Percentiles rank a stretch among this genome's conserved stretches.
Evolutionary conservation across 2,113 vertebrate species (phyloP).

Genomic region (Aplodontia rufa): DNA sequence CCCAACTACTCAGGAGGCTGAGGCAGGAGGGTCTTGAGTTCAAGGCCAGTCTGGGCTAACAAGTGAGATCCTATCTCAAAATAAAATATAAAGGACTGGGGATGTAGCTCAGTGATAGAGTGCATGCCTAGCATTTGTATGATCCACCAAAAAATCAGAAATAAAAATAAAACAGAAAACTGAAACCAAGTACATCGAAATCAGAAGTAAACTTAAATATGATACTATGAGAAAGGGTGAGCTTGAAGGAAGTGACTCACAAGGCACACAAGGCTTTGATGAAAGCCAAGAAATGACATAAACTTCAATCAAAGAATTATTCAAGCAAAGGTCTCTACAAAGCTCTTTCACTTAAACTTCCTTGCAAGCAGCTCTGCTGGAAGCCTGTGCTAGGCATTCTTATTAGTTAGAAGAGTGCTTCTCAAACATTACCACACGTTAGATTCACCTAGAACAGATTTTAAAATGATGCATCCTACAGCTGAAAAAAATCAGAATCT

Average conservation of each 20-base stretch:
- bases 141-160: no score
- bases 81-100: neutral
- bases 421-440: neutral
- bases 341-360: neutral
- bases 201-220: neutral
- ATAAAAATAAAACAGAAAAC: no score
- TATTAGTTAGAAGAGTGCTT: neutral
- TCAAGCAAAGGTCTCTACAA: neutral
- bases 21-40: neutral
- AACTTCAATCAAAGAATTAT: constrained; percentile 33
- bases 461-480: neutral
- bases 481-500: neutral
- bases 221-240: neutral
- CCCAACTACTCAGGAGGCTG: neutral
- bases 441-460: neutral
- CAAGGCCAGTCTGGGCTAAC: neutral
- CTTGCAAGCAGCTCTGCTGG: neutral
- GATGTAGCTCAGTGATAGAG: neutral
- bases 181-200: neutral
- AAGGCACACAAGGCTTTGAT: neutral
- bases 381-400: neutral
- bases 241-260: neutral
- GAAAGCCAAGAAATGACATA: neutral
- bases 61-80: neutral
- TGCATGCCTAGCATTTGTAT: neutral